phyloP scores from a whole-genome alignment of 92 coral and sea anemone genomes.

The Heteractis magnifica region DNA sequence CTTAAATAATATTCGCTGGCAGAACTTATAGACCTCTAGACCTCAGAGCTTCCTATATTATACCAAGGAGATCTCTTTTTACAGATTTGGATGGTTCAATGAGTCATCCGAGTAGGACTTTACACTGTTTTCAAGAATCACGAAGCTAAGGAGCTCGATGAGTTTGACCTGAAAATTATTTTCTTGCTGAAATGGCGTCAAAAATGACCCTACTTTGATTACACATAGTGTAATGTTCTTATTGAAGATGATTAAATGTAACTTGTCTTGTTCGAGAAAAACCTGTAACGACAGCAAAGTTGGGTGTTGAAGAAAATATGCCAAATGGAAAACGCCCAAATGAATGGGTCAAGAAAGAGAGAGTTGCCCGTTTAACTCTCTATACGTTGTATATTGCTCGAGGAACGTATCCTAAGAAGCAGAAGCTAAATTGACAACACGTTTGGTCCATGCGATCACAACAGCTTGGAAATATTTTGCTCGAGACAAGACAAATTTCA shows the following conservation, averaged over 20 bases:
- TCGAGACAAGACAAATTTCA: background rate
- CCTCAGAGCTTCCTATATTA: background rate
- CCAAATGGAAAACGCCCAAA: background rate
- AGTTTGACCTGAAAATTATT: background rate
- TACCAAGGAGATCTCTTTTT: background rate
- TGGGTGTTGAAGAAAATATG: background rate
- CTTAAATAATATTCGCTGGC: background rate
- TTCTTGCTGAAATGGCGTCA: background rate
- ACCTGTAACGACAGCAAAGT: no score
- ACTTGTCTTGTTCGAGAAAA: background rate
- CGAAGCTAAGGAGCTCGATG: background rate
- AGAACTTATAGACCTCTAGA: background rate
- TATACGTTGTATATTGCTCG: no score
- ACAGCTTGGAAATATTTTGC: background rate
- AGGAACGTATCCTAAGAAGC: background rate
- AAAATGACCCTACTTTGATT: conserved; percentile 17
- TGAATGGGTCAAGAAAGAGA: background rate
- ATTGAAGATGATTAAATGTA: background rate
- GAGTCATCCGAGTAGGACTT: background rate
- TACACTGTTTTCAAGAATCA: background rate
- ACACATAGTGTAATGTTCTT: conserved; percentile 23
- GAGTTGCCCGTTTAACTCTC: background rate
- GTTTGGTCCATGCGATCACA: no score
- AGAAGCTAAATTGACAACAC: no score
- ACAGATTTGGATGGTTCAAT: no score